Conservation (phyloP, 2,888 invertebrate species). For the Antheraea assamensis region DNA sequence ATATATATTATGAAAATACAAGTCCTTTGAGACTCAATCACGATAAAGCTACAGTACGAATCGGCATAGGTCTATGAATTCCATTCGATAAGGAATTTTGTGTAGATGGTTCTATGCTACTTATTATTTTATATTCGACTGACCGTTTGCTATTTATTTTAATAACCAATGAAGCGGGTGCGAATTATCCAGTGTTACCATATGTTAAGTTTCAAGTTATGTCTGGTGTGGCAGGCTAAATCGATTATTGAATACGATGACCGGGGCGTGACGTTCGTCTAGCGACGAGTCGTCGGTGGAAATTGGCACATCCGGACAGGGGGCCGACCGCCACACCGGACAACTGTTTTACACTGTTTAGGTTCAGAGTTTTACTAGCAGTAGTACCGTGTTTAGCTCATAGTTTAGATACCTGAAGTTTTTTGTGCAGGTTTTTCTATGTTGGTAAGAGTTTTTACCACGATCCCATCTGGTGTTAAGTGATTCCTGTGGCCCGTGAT, state of each 20-base stretch:
- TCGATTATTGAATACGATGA: conserved; percentile 61
- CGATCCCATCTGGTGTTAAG: not conserved
- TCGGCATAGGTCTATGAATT: no score
- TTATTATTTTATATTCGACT: no score
- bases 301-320: conserved; percentile 67
- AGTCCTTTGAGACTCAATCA: no score
- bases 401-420: not conserved
- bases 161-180: no score
- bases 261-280: conserved; percentile 50
- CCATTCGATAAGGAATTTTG: no score
- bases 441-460: no score
- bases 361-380: conserved; percentile 24
- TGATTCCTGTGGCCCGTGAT: no score
- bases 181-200: not conserved
- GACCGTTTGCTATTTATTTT: no score
- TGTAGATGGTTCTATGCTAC: no score
- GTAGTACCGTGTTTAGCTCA: conserved; percentile 6
- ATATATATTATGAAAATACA: not conserved
- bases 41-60: no score
- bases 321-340: conserved; percentile 45
- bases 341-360: conserved; percentile 39
- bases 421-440: not conserved
- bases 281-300: conserved; percentile 44
- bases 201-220: not conserved
- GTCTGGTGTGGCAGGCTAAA: conserved; percentile 38